Base-by-base conservation (phyloP, 2,888 invertebrate species). In the Hipparchia sbordonii region DNA sequence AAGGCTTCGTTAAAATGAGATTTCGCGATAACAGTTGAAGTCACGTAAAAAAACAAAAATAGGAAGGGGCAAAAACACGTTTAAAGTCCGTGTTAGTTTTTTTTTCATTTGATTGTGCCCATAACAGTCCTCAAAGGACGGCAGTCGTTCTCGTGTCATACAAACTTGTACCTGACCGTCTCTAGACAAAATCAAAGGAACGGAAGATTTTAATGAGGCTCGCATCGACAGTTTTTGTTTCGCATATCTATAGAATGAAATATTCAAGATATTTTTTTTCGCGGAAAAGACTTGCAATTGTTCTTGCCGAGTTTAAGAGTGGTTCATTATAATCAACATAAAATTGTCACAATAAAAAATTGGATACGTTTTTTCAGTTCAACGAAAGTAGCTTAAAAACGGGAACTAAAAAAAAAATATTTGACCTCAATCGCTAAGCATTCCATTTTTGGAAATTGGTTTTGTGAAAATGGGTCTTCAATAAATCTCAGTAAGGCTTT, bases 161-260 rank as follows among this genome's bases (percentile, higher is more conserved):
- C 80, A 83, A 85, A 85, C 83, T 78, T 75, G 79, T 82, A 83
- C 85, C 85, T 87, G 87, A 89, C 88, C 89, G 85, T 88, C 88
- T 89, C 84, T 86, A 91, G 89, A 88, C 86, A 89, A 89, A 92
- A 86, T 89, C 92, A 92, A 90, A 93, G 88, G 82, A 82, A 86
- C 89, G 93, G 93, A 93, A 93, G 85, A 93, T 91, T 93, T 93
- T 93, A 93, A 93, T 91, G 92, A 93, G 89, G 87, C 82, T 95
- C 95, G 81, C 86, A 87, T 88, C 88, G 84, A 84, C 83, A 82
- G 83, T 88, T 89, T 89, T 92, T 90, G 89, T 91, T 87, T 87
- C 84, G 82, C 83, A 79, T 82, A 81, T 82, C 86, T 85, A 80
- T 80, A 52, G 59, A 68, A 65, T 13, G 63, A 63, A 51, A 56